Evolutionary conservation across 2,888 invertebrate species (phyloP).

Genomic region (Gymnosoma rotundatum): DNA sequence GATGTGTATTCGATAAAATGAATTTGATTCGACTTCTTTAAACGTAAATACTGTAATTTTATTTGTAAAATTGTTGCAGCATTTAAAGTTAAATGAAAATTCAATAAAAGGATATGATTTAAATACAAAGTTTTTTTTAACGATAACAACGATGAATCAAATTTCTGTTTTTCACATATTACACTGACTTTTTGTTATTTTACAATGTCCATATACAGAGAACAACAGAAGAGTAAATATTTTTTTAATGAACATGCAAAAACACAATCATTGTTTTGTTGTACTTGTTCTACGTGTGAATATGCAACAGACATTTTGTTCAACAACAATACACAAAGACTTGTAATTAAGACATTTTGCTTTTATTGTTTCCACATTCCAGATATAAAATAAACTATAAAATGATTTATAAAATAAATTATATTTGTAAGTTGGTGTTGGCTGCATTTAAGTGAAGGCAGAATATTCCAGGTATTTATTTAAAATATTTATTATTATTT

Average conservation of each 20-base stretch:
- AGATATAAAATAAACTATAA: too few relatives aligned
- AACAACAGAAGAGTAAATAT: neutral
- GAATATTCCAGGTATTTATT: too few relatives aligned
- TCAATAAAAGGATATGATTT: neutral
- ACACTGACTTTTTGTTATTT: constrained; percentile 2
- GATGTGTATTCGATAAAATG: too few relatives aligned
- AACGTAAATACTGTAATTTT: neutral
- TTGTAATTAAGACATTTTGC: neutral
- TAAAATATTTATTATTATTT: too few relatives aligned
- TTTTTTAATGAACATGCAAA: neutral
- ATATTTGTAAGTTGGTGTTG: too few relatives aligned
- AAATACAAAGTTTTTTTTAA: neutral
- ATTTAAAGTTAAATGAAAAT: constrained; percentile 25
- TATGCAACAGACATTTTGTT: neutral
- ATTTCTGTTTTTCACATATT: constrained; percentile 5
- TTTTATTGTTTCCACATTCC: too few relatives aligned
- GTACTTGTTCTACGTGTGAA: neutral
- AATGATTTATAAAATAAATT: too few relatives aligned
- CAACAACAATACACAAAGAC: neutral
- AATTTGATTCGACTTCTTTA: neutral
- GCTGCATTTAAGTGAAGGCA: too few relatives aligned
- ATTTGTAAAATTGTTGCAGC: constrained; percentile 11
- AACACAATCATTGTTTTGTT: neutral
- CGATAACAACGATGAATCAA: neutral
- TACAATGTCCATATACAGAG: constrained; percentile 12